A percentile compares a stretch with the other conserved stretches of the same genome.
These are phyloP conservation scores for Cossypha dichroa DNA, from an alignment of 2,797 vertebrate genomes.

Conservation along the genomic window DNA sequence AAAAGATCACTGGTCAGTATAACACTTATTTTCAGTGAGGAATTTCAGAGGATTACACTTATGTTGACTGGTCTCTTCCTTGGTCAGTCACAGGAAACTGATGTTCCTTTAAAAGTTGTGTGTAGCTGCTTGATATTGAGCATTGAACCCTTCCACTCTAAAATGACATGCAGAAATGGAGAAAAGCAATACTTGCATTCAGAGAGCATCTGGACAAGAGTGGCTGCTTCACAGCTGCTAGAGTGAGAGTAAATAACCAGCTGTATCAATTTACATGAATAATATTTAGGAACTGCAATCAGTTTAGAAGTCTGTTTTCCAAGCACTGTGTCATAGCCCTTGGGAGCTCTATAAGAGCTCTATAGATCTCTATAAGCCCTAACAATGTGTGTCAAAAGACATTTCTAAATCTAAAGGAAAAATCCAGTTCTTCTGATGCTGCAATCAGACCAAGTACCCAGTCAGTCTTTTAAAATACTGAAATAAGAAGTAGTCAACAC, in stretches of 20 bases:
- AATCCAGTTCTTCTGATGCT: neutral
- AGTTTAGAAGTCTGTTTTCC: neutral
- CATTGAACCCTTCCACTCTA: neutral
- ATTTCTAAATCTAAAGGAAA: neutral
- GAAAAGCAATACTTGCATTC: neutral
- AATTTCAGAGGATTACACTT: neutral
- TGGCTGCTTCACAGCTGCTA: neutral
- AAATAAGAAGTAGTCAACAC: neutral
- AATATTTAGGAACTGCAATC: neutral
- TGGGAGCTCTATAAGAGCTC: no score
- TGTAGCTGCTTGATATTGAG: neutral
- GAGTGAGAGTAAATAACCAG: neutral
- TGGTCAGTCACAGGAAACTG: neutral
- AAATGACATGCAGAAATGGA: neutral
- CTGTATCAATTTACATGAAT: neutral
- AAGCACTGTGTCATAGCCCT: neutral
- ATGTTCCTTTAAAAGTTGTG: neutral
- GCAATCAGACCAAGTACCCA: neutral
- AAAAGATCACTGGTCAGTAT: neutral
- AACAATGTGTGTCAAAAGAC: neutral
- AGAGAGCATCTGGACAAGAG: neutral
- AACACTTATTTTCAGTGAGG: neutral
- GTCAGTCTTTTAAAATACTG: neutral
- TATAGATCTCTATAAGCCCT: no score
- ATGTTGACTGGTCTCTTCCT: neutral